Evolutionary conservation across 1,140 invertebrate species (phyloP).

Genomic region (Drosophila ogumai): DNA sequence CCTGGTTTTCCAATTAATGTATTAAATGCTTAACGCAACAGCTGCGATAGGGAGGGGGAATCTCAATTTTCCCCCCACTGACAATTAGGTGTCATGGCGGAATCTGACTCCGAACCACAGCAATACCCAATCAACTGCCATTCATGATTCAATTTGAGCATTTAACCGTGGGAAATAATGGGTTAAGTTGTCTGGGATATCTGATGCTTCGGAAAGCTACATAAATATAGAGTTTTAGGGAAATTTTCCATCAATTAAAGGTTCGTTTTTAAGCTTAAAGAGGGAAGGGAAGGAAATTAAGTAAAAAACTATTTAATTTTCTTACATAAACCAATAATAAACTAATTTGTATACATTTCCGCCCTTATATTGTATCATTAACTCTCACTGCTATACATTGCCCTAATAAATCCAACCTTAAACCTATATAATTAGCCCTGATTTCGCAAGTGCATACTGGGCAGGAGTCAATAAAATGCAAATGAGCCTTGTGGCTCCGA

Average conservation of each 20-base stretch:
- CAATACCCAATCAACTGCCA: background rate
- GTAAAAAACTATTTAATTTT: no score
- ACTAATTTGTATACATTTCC: background rate
- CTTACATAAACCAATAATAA: background rate
- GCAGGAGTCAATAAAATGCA: slow-evolving; percentile 49
- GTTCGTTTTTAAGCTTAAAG: background rate
- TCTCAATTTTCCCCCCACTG: background rate
- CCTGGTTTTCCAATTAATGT: slow-evolving; percentile 54
- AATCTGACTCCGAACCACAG: slow-evolving; percentile 5
- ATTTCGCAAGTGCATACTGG: slow-evolving; percentile 5
- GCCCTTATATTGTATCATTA: background rate
- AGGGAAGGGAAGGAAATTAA: no score
- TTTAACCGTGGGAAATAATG: slow-evolving; percentile 1
- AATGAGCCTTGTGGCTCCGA: slow-evolving; percentile 44
- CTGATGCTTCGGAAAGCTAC: background rate
- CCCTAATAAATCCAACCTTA: background rate
- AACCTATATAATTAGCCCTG: background rate
- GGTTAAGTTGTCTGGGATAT: slow-evolving; percentile 10
- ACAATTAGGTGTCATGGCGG: slow-evolving; percentile 12
- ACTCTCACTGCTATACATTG: background rate
- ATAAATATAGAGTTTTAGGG: background rate
- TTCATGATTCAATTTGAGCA: slow-evolving; percentile 14
- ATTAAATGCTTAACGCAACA: slow-evolving; percentile 32
- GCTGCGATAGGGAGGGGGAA: background rate
- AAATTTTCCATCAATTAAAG: background rate